Evolutionary conservation across 2,113 vertebrate genomes (phyloP).

Genomic region (Centropus unirufus): DNA sequence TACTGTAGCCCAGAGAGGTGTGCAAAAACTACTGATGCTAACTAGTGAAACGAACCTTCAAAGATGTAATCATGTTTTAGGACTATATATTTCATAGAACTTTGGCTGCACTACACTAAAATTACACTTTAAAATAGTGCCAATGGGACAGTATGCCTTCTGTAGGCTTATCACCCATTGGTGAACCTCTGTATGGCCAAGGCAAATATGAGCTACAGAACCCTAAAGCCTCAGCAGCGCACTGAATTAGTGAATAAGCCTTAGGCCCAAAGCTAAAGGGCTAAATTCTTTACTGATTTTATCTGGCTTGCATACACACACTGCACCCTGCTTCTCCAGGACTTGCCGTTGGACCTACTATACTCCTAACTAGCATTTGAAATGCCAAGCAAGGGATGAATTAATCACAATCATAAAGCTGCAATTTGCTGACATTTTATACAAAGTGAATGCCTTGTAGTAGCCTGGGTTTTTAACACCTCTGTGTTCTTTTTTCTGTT

Average conservation of each 20-base stretch:
- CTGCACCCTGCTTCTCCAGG: not conserved
- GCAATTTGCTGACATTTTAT: fast-evolving
- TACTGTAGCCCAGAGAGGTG: not conserved
- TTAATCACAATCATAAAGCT: not conserved
- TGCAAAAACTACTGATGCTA: not conserved
- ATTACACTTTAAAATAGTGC: not conserved
- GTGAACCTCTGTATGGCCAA: fast-evolving
- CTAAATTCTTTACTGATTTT: not conserved
- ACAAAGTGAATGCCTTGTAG: not conserved
- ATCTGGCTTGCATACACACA: not conserved
- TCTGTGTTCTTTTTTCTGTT: not conserved
- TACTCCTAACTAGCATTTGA: fast-evolving
- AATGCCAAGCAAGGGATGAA: not conserved
- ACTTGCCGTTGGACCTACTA: not conserved
- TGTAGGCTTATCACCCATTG: fast-evolving
- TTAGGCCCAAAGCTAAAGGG: not conserved
- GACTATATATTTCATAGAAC: not conserved
- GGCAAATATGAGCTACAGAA: not conserved
- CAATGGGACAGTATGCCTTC: not conserved
- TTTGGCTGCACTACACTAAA: not conserved
- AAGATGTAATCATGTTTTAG: not conserved
- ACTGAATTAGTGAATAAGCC: not conserved
- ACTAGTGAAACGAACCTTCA: not conserved
- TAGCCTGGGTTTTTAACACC: not conserved
- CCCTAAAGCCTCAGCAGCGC: not conserved